These are phyloP conservation scores for Platanista minor DNA, from an alignment of 2,113 vertebrate genomes.

Conservation along the genomic window DNA sequence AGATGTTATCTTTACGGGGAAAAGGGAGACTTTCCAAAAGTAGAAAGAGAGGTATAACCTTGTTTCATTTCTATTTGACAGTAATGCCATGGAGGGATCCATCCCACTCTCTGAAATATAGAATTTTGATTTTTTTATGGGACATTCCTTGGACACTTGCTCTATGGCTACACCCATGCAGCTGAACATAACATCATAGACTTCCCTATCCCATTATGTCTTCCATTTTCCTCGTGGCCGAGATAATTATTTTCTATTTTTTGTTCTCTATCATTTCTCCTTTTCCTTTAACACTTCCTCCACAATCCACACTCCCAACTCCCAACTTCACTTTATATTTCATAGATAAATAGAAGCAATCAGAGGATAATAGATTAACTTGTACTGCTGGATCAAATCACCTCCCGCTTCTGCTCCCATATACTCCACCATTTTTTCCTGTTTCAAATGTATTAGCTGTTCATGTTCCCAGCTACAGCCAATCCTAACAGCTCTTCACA, in stretches of 20 bases:
- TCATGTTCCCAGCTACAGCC: not conserved
- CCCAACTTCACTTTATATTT: not conserved
- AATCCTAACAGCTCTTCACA: not conserved
- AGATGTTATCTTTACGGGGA: not conserved
- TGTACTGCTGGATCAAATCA: not conserved
- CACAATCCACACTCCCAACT: not conserved
- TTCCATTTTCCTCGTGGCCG: not conserved
- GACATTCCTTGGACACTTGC: rapidly evolving
- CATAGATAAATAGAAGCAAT: not conserved
- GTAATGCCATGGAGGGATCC: rapidly evolving
- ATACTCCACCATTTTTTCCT: not conserved
- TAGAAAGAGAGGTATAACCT: not conserved
- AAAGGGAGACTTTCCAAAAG: not conserved
- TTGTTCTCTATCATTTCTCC: not conserved
- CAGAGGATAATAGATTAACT: not conserved
- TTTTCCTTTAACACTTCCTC: not conserved
- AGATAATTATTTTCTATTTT: not conserved
- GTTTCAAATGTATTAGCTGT: no score
- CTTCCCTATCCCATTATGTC: not conserved
- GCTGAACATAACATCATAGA: not conserved
- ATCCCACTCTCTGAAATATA: not conserved
- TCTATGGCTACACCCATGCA: not conserved
- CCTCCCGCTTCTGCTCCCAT: not conserved
- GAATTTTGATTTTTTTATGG: not conserved
- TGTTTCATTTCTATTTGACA: not conserved